Conservation (phyloP, 2,113 vertebrate genomes). For the Hyperopisus bebe region DNA sequence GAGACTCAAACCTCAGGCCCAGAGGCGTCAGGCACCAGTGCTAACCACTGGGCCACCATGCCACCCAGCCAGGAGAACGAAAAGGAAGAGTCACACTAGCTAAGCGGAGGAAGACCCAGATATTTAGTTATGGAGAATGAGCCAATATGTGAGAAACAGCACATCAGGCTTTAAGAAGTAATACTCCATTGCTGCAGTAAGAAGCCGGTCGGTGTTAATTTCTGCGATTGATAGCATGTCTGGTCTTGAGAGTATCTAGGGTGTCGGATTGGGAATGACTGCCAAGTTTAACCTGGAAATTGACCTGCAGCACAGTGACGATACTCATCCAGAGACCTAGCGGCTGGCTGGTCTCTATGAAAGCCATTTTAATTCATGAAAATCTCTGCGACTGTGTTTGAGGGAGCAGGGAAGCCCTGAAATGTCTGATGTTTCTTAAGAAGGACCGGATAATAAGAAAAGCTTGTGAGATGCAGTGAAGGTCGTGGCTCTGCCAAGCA, state of each 20-base stretch:
- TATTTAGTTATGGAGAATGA: background rate
- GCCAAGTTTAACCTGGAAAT: slow-evolving; percentile 17
- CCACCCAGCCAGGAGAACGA: background rate
- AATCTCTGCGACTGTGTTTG: slow-evolving; percentile 1
- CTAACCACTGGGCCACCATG: background rate
- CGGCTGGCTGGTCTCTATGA: slow-evolving; percentile 4
- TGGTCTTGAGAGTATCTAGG: background rate
- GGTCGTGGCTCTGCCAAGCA: background rate
- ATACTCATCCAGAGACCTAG: background rate
- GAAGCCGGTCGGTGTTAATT: background rate
- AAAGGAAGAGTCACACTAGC: background rate
- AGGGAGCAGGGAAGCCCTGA: background rate
- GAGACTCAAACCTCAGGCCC: background rate
- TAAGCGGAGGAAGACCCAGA: background rate
- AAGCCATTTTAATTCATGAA: slow-evolving; percentile 12
- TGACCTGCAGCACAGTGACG: slow-evolving; percentile 18
- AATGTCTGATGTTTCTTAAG: background rate
- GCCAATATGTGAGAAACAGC: background rate
- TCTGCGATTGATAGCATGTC: background rate
- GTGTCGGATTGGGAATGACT: background rate
- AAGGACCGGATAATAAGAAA: background rate
- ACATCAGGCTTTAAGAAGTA: background rate
- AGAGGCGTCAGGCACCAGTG: background rate
- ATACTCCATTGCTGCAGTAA: background rate
- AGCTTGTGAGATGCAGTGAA: background rate